Conservation (phyloP, 2,888 invertebrate species). For the Tridacna crocea region DNA sequence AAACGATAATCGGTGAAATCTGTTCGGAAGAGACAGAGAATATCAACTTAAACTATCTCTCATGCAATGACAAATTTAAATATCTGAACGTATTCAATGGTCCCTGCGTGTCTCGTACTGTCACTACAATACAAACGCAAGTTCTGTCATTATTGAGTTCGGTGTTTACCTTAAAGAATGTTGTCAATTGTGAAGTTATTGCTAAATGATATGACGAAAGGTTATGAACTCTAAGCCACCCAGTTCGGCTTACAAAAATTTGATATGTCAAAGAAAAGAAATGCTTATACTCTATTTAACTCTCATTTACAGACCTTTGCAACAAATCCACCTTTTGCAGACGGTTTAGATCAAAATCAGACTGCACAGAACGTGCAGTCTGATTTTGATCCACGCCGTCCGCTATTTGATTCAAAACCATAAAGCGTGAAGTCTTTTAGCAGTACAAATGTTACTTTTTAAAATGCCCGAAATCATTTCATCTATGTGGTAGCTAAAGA, state of each 20-base stretch:
- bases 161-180: conserved; percentile 42
- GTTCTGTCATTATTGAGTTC: conserved; percentile 33
- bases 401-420: too few relatives aligned
- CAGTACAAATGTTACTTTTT: too few relatives aligned
- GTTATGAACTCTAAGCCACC: conserved; percentile 58
- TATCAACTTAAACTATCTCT: conserved; percentile 52
- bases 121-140: conserved; percentile 7
- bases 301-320: neutral
- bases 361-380: too few relatives aligned
- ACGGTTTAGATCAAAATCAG: too few relatives aligned
- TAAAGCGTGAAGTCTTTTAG: too few relatives aligned
- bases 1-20: conserved; percentile 41
- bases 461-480: too few relatives aligned
- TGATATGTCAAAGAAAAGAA: conserved; percentile 32
- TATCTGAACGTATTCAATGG: conserved; percentile 33
- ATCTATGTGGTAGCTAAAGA: too few relatives aligned
- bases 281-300: conserved; percentile 44
- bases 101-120: neutral
- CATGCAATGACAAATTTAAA: conserved; percentile 44
- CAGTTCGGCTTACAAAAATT: conserved; percentile 45
- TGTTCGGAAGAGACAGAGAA: conserved; percentile 46
- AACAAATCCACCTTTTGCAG: too few relatives aligned
- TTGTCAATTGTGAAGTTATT: conserved; percentile 55
- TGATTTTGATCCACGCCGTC: too few relatives aligned
- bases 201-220: conserved; percentile 61